Evolutionary conservation across 1,140 invertebrate genomes (phyloP), one percentile per base, ranked within the genome.

Genomic region (Philopotamus ludificatus): DNA sequence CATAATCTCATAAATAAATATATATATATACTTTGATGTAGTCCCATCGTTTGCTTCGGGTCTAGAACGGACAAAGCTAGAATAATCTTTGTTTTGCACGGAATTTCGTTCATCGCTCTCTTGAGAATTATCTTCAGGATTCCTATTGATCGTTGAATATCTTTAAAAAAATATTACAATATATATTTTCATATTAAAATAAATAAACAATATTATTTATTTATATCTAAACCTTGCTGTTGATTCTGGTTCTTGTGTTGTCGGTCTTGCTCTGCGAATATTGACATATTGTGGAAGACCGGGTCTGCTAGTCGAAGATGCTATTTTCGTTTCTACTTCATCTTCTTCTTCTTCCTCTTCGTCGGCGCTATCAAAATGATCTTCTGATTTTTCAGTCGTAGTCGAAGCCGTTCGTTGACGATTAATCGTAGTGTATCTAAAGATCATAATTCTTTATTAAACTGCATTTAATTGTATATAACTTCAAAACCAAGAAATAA

Each of bases 221-320:
- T 8, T 21, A 58, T 21, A 22, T 10, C 10, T 41, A 47, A 47
- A 63, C 51, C 62, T 42, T 26, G 39, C 42, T 2, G 55, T 57
- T 12, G 65, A 23, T 49, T 74, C 65, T 45, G 68, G 64, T 63
- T 74, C 73, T 54, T 76, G 73, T 1, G 83, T 82, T 1, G 83
- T 79, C 3, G 84, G 84, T 66, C 84, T 79, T 0, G 77, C 72
- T 42, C 89, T 79, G 54, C 86, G 75, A 41, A 90, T 87, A 67
- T 85, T 89, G 0, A 87, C 84, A 58, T 90, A 90, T 69, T 85
- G 84, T 60, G 81, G 81, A 70, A 63, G 78, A 58, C 73, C 75
- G 20, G 74, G 63, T 59, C 77, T 77, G 16, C 74, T 77, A 8
- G 71, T 72, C 0, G 77, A 66, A 34, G 70, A 70, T 18, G 64